A percentile compares a stretch with the other conserved stretches of the same genome.
These are phyloP conservation scores for Scaptomyza graminum DNA, from an alignment of 1,140 invertebrate species.

Conservation along the genomic window DNA sequence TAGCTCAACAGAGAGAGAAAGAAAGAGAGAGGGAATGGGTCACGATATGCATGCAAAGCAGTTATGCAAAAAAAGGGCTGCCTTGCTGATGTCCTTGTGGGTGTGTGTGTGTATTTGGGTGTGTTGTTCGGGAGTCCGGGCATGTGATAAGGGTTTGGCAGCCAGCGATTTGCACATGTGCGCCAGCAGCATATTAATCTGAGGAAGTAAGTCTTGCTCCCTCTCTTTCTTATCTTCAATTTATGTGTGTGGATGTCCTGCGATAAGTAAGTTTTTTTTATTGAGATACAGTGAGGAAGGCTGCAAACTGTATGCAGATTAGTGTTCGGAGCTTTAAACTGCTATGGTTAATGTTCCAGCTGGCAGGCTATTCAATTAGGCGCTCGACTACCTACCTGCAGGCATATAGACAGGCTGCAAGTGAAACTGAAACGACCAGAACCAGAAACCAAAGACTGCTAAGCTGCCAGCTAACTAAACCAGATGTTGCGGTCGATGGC, in stretches of 20 bases:
- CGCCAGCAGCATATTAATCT: slow-evolving; percentile 62
- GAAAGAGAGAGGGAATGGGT: slow-evolving; percentile 13
- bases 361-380: slow-evolving; percentile 62
- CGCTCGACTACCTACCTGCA: slow-evolving; percentile 55
- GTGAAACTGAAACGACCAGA: slow-evolving; percentile 26
- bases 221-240: neutral
- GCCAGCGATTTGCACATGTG: slow-evolving; percentile 47
- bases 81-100: slow-evolving; percentile 6
- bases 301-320: slow-evolving; percentile 27
- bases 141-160: slow-evolving; percentile 69
- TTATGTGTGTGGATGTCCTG: slow-evolving; percentile 8
- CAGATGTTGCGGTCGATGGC: slow-evolving; percentile 77
- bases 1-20: slow-evolving; percentile 18
- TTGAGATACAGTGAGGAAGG: neutral
- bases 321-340: slow-evolving; percentile 12
- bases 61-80: slow-evolving; percentile 26
- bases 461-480: slow-evolving; percentile 52
- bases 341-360: slow-evolving; percentile 37
- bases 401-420: slow-evolving; percentile 26
- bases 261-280: slow-evolving; percentile 41
- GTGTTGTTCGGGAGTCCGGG: slow-evolving; percentile 7
- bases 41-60: slow-evolving; percentile 64
- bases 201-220: neutral
- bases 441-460: neutral
- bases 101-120: neutral